Evolutionary conservation across 2,888 invertebrate genomes (phyloP).

Genomic region (Pseudanteris insignis): DNA sequence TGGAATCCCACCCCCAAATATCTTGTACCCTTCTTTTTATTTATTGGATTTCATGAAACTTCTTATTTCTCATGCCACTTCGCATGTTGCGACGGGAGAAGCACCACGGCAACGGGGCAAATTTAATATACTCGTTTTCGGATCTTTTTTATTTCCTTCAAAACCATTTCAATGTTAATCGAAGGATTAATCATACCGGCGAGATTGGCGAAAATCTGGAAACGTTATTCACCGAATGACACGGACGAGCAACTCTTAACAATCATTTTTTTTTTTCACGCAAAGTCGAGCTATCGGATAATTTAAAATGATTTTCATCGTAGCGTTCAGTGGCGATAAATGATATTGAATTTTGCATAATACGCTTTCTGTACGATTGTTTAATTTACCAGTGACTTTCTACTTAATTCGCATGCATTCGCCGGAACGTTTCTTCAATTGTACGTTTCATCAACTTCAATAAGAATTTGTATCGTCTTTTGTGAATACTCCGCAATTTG

Average conservation of each 20-base stretch:
- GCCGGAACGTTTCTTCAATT: slow-evolving; percentile 30
- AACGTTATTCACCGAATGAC: no score
- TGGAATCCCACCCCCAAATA: slow-evolving; percentile 41
- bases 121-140: slow-evolving; percentile 10
- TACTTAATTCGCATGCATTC: slow-evolving; percentile 30
- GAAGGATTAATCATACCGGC: slow-evolving; percentile 1
- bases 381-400: slow-evolving; percentile 32
- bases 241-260: no score
- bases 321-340: slow-evolving; percentile 15
- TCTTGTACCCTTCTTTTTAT: slow-evolving; percentile 45
- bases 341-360: slow-evolving; percentile 20
- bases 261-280: no score
- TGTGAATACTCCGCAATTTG: no score
- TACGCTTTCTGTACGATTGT: slow-evolving; percentile 23
- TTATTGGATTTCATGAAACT: slow-evolving; percentile 46
- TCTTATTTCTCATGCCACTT: slow-evolving; percentile 51
- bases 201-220: not conserved
- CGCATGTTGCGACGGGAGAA: slow-evolving; percentile 49
- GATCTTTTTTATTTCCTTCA: slow-evolving; percentile 2
- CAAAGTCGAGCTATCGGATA: no score
- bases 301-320: slow-evolving; percentile 14
- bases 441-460: slow-evolving; percentile 17
- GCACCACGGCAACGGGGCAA: no score
- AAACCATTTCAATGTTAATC: no score
- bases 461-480: slow-evolving; percentile 8